Conservation (phyloP, 1,140 invertebrate species). For the Augochlora pura region DNA sequence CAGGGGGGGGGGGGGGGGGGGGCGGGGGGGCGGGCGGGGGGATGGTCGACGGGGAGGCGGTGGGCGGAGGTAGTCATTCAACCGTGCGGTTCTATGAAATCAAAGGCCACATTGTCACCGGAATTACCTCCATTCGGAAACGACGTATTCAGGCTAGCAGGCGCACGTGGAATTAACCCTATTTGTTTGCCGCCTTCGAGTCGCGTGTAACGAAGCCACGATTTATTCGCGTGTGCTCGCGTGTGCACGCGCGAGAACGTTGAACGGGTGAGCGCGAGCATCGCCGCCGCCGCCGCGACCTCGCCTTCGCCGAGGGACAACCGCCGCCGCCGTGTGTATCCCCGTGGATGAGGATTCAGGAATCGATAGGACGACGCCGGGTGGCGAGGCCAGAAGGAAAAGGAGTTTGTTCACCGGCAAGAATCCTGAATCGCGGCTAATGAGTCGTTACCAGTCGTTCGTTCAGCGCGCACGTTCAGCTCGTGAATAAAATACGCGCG, state of each 20-base stretch:
- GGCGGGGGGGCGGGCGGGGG: constrained; percentile 15
- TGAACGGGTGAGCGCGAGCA: too few relatives aligned
- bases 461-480: constrained; percentile 13
- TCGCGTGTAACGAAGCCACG: constrained; percentile 75
- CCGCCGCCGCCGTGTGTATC: not conserved
- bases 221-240: constrained; percentile 71
- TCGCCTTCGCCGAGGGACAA: constrained; percentile 16
- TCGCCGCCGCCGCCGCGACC: too few relatives aligned
- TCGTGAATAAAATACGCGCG: constrained; percentile 39
- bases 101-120: constrained; percentile 80
- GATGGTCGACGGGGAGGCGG: constrained; percentile 46
- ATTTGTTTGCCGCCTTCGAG: constrained; percentile 78
- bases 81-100: constrained; percentile 78
- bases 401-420: constrained; percentile 58
- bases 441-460: constrained; percentile 58
- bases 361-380: constrained; percentile 51
- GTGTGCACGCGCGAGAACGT: too few relatives aligned
- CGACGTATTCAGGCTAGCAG: constrained; percentile 77
- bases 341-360: constrained; percentile 37
- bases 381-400: constrained; percentile 41
- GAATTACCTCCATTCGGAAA: constrained; percentile 80
- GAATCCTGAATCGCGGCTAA: constrained; percentile 65
- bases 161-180: constrained; percentile 78
- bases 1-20: constrained; percentile 4
- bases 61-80: constrained; percentile 70